These are phyloP conservation scores for Aplochiton taeniatus DNA, from an alignment of 2,797 vertebrate genomes.

Conservation along the genomic window DNA sequence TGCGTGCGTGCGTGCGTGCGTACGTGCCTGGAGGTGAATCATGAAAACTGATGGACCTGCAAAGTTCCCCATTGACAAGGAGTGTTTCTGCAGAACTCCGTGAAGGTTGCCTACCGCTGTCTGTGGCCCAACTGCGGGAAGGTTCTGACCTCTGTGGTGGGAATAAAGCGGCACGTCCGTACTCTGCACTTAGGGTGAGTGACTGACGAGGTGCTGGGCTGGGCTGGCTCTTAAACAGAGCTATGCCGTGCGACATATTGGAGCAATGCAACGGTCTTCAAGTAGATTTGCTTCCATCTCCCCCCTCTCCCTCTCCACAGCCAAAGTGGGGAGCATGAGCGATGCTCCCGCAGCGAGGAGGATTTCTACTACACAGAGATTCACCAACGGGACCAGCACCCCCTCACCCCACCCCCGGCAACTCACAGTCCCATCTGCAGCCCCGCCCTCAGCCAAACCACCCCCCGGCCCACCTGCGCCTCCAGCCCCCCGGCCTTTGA, in stretches of 20 bases:
- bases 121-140: conserved; percentile 92
- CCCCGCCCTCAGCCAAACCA: neutral
- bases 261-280: neutral
- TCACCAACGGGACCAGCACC: conserved; percentile 71
- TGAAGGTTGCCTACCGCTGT: conserved; percentile 87
- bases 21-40: too few species aligned
- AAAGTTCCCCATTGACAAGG: too few species aligned
- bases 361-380: conserved; percentile 94
- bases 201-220: too few species aligned
- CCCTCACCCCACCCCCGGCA: conserved; percentile 6
- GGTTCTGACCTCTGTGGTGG: conserved; percentile 86
- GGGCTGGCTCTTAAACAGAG: too few species aligned
- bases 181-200: conserved; percentile 89
- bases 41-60: too few species aligned
- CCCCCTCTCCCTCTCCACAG: conserved; percentile 49
- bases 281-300: neutral
- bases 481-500: conserved; percentile 50
- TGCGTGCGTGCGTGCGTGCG: neutral
- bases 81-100: conserved; percentile 78
- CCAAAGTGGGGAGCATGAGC: conserved; percentile 80
- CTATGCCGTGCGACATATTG: neutral
- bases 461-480: conserved; percentile 18
- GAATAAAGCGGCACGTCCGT: conserved; percentile 90
- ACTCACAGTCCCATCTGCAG: too few species aligned
- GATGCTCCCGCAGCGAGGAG: conserved; percentile 85